Conservation (phyloP, 2,888 invertebrate genomes). For the Bedellia somnulentella region DNA sequence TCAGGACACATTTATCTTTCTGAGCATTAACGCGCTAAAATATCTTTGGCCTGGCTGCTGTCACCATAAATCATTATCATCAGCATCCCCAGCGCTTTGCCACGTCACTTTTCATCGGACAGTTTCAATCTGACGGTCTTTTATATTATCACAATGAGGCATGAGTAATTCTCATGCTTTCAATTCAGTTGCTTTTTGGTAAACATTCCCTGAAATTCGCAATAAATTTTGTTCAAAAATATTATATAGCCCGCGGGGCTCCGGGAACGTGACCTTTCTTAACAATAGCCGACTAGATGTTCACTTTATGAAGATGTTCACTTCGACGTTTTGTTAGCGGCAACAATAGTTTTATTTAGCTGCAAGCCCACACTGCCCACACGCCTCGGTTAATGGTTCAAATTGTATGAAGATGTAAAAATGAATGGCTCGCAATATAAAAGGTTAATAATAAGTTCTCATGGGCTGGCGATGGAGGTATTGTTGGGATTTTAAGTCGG, state of each 20-base stretch:
- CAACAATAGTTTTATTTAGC: constrained; percentile 59
- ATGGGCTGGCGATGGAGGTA: constrained; percentile 46
- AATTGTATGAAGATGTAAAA: constrained; percentile 54
- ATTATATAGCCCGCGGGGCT: no score
- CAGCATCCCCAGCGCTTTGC: constrained; percentile 28
- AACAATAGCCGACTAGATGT: constrained; percentile 37
- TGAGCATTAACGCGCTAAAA: constrained; percentile 43
- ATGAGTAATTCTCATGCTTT: constrained; percentile 53
- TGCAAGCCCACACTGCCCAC: constrained; percentile 53
- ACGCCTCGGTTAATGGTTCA: constrained; percentile 54
- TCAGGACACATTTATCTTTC: constrained; percentile 45
- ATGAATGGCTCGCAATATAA: constrained; percentile 45
- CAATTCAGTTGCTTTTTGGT: constrained; percentile 51
- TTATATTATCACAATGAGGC: constrained; percentile 59
- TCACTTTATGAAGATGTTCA: constrained; percentile 55
- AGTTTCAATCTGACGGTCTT: constrained; percentile 53
- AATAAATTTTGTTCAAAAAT: constrained; percentile 53
- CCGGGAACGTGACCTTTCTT: constrained; percentile 26
- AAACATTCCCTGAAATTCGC: constrained; percentile 54
- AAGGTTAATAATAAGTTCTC: constrained; percentile 57
- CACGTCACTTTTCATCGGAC: constrained; percentile 48
- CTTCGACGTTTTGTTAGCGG: constrained; percentile 47
- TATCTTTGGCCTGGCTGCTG: constrained; percentile 35
- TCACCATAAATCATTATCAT: constrained; percentile 57
- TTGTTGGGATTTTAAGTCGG: constrained; percentile 39